These are phyloP conservation scores for Stratiomys singularior DNA, from an alignment of 2,888 invertebrate genomes.

Conservation along the genomic window DNA sequence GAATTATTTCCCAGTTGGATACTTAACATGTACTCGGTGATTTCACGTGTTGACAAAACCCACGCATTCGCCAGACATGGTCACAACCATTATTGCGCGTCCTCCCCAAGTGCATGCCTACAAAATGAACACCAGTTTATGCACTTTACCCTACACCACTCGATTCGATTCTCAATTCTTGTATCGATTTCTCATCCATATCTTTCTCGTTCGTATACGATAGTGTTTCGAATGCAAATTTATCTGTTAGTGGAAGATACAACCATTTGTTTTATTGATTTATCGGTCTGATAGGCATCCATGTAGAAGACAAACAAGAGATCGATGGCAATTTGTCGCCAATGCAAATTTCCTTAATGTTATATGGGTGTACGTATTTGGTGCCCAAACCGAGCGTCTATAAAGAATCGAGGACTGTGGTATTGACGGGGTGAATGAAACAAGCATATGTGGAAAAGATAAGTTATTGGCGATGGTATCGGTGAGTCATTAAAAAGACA, in stretches of 20 bases:
- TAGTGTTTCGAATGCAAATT: constrained; percentile 50
- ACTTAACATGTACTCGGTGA: constrained; percentile 44
- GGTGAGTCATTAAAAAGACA: constrained; percentile 38
- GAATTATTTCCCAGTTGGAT: constrained; percentile 38
- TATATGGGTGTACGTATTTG: neutral
- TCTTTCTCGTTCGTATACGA: constrained; percentile 38
- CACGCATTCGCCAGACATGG: constrained; percentile 24
- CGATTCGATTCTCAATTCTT: constrained; percentile 45
- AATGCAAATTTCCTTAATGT: constrained; percentile 45
- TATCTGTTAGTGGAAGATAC: constrained; percentile 49
- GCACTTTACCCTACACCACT: constrained; percentile 50
- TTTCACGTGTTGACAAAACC: constrained; percentile 42
- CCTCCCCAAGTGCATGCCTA: constrained; percentile 9
- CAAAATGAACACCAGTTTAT: constrained; percentile 19
- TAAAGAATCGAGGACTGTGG: neutral
- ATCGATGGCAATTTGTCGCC: constrained; percentile 52
- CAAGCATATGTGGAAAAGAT: constrained; percentile 29
- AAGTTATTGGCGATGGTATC: constrained; percentile 42
- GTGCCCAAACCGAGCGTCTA: neutral
- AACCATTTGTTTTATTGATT: constrained; percentile 52
- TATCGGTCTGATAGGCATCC: constrained; percentile 50
- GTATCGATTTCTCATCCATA: constrained; percentile 53
- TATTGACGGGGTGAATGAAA: constrained; percentile 40
- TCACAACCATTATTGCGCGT: constrained; percentile 3
- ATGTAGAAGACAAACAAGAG: constrained; percentile 46